phyloP scores from a whole-genome alignment of 2,888 invertebrate genomes.

The Leistus spinibarbis region DNA sequence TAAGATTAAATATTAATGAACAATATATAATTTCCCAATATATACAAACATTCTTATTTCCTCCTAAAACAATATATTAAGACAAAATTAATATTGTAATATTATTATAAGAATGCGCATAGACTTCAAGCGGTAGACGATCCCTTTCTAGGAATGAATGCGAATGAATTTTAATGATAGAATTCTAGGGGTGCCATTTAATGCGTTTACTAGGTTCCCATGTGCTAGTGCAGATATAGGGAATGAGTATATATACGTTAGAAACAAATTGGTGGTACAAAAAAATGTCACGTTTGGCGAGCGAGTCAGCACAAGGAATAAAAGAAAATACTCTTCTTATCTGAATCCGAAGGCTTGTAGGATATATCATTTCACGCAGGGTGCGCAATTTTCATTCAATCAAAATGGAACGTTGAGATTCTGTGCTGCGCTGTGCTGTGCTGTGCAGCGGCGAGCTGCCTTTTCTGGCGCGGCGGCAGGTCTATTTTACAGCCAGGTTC shows the following conservation, averaged over 20 bases:
- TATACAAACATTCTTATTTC: no score
- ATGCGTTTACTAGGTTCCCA: background rate
- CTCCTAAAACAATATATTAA: no score
- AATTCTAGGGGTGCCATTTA: background rate
- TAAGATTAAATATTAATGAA: no score
- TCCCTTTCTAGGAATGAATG: background rate
- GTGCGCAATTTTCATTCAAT: constrained; percentile 55
- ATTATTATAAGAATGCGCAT: background rate
- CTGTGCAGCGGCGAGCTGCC: background rate
- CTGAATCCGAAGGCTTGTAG: constrained; percentile 50
- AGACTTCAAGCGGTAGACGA: background rate
- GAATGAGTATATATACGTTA: constrained; percentile 6
- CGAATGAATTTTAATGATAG: background rate
- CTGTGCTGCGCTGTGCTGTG: constrained; percentile 41
- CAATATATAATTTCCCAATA: no score
- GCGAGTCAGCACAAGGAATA: constrained; percentile 42
- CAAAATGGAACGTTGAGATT: constrained; percentile 49
- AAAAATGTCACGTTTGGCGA: constrained; percentile 51
- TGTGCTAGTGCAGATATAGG: background rate
- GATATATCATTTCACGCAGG: constrained; percentile 55
- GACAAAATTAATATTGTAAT: no score
- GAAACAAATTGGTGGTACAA: constrained; percentile 50
- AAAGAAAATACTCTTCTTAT: constrained; percentile 50
- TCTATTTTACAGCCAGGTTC: constrained; percentile 29
- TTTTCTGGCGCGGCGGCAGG: background rate